Percentiles rank a stretch among this genome's conserved stretches.
phyloP scores from a whole-genome alignment of 1,140 invertebrate species.

The Caenorhabditis brenneri region DNA sequence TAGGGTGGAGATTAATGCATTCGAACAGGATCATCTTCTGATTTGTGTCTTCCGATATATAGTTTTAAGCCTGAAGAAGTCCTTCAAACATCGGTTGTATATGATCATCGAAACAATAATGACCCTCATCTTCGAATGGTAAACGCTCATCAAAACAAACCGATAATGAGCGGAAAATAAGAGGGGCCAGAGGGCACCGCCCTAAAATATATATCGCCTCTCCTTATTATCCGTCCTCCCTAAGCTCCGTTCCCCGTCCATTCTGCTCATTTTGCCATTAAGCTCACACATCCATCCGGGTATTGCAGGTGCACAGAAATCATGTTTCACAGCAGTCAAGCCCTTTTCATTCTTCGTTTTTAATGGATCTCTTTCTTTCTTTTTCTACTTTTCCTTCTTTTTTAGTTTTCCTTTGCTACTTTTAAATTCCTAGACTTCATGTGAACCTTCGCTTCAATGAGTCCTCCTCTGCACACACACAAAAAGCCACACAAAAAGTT shows the following conservation, averaged over 20 bases:
- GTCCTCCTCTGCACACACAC: background rate
- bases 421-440: conserved; percentile 16
- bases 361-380: background rate
- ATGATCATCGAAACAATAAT: background rate
- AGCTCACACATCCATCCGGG: background rate
- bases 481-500: too few relatives aligned
- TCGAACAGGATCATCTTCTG: background rate
- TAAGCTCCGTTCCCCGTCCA: background rate
- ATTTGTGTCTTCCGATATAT: background rate
- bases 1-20: background rate
- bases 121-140: background rate
- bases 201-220: background rate
- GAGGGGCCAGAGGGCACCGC: background rate
- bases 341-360: background rate
- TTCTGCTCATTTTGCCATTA: background rate
- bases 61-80: background rate
- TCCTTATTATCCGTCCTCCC: background rate
- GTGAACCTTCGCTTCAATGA: conserved; percentile 3
- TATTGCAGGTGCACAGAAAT: background rate
- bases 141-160: background rate
- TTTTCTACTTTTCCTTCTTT: too few relatives aligned
- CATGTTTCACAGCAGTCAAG: background rate
- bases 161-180: background rate
- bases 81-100: background rate
- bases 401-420: background rate